Conservation (phyloP, 2,888 invertebrate species). For the Hirtodrosophila alboralis region DNA sequence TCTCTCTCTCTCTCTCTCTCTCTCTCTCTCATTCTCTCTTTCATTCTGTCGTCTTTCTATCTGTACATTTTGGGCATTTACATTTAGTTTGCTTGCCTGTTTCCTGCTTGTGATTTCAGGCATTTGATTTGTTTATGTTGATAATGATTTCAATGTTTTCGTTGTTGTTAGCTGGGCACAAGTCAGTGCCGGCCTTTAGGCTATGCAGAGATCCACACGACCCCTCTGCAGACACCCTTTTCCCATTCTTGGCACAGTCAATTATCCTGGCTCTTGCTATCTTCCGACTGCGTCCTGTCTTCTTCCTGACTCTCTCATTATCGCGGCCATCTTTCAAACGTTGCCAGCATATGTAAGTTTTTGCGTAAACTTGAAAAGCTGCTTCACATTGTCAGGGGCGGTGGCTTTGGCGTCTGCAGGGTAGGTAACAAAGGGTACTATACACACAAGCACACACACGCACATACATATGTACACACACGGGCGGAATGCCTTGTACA, state of each 20-base stretch:
- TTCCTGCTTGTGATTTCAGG: conserved; percentile 37
- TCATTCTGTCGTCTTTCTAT: neutral
- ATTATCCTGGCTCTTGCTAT: conserved; percentile 26
- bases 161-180: conserved; percentile 25
- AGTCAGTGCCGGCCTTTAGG: conserved; percentile 16
- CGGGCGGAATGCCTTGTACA: conserved; percentile 19
- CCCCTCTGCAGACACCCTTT: neutral
- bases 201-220: conserved; percentile 2
- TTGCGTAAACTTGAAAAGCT: conserved; percentile 77
- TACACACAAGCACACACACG: conserved; percentile 12
- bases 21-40: neutral
- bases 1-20: neutral
- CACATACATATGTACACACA: conserved; percentile 5
- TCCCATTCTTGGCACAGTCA: conserved; percentile 19
- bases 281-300: no score
- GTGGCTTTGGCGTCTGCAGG: neutral
- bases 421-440: conserved; percentile 7
- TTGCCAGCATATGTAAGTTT: conserved; percentile 78
- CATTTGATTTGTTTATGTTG: conserved; percentile 75
- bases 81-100: conserved; percentile 20
- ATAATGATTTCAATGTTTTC: conserved; percentile 75
- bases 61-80: conserved; percentile 12
- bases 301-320: conserved; percentile 56
- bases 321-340: conserved; percentile 76
- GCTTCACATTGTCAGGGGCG: conserved; percentile 57